Conservation (phyloP, 2,113 vertebrate species). For the Gnathonemus longibarbis region DNA sequence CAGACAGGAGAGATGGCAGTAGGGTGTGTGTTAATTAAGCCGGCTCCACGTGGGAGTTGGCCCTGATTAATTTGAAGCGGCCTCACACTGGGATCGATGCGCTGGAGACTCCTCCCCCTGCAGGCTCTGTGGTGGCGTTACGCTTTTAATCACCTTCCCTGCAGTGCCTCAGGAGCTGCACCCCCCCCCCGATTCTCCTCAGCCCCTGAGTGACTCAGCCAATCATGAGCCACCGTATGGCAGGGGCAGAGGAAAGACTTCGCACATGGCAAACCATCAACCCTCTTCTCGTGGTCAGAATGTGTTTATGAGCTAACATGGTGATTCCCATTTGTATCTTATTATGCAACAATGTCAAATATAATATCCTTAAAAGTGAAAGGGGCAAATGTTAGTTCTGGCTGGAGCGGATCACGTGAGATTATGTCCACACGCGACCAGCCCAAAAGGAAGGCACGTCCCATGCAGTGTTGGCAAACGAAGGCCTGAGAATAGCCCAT, state of each 20-base stretch:
- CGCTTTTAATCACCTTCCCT: constrained; percentile 63
- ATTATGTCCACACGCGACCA: not conserved
- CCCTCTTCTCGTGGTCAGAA: not conserved
- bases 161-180: constrained; percentile 41
- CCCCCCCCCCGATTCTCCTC: not conserved
- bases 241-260: not conserved
- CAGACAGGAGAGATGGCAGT: not conserved
- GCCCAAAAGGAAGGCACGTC: not conserved
- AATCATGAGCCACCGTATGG: not conserved
- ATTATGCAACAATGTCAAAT: not conserved
- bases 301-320: not conserved
- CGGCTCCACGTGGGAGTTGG: constrained; percentile 13
- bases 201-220: not conserved
- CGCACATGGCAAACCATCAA: not conserved
- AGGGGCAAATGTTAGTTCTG: not conserved
- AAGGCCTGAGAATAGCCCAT: not conserved
- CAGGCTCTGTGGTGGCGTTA: constrained; percentile 47
- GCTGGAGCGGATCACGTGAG: not conserved
- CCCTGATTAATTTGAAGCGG: constrained; percentile 54
- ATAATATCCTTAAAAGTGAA: not conserved
- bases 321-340: not conserved
- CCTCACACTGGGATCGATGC: constrained; percentile 39
- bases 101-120: constrained; percentile 41
- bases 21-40: constrained; percentile 18
- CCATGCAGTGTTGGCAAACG: not conserved